A percentile compares a stretch with the other conserved stretches of the same genome.
Conservation (phyloP, 2,113 vertebrate genomes). For the Callopanchax toddi region DNA sequence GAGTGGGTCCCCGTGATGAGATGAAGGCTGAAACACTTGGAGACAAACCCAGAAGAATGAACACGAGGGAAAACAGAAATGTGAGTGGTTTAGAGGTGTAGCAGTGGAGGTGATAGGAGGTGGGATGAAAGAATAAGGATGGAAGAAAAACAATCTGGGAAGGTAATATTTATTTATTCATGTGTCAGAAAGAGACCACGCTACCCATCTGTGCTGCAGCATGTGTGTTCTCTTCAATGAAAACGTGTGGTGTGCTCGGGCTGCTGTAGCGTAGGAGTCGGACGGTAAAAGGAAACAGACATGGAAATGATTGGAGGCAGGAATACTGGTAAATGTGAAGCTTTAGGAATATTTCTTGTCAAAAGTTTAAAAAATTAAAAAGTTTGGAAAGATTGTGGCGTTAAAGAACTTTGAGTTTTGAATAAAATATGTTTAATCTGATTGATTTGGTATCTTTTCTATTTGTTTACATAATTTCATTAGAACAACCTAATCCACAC, state of each 20-base stretch:
- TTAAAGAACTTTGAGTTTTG: slow-evolving; percentile 18
- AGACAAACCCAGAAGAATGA: slow-evolving; percentile 36
- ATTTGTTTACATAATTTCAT: too few relatives aligned
- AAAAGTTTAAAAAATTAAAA: slow-evolving; percentile 29
- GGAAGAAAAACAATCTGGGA: slow-evolving; percentile 71
- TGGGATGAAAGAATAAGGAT: slow-evolving; percentile 49
- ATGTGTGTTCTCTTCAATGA: slow-evolving; percentile 61
- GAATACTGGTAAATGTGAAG: slow-evolving; percentile 6
- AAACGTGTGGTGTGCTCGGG: slow-evolving; percentile 54
- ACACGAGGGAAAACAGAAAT: slow-evolving; percentile 7
- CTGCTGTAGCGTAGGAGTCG: slow-evolving; percentile 45
- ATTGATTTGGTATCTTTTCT: too few relatives aligned
- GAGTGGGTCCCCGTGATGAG: slow-evolving; percentile 40
- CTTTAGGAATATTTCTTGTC: slow-evolving; percentile 28
- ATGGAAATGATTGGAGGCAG: slow-evolving; percentile 13
- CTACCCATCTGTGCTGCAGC: slow-evolving; percentile 67
- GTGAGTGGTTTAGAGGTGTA: slow-evolving; percentile 29
- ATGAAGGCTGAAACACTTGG: slow-evolving; percentile 54
- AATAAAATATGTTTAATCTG: slow-evolving; percentile 34
- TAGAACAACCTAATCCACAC: too few relatives aligned
- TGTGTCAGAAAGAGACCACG: slow-evolving; percentile 52
- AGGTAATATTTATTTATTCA: slow-evolving; percentile 74
- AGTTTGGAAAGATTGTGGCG: slow-evolving; percentile 33
- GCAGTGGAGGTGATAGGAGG: slow-evolving; percentile 32
- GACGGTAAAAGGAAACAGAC: slow-evolving; percentile 59